phyloP scores from a whole-genome alignment of 2,113 vertebrate genomes.

The Myanophis thanlyinensis region DNA sequence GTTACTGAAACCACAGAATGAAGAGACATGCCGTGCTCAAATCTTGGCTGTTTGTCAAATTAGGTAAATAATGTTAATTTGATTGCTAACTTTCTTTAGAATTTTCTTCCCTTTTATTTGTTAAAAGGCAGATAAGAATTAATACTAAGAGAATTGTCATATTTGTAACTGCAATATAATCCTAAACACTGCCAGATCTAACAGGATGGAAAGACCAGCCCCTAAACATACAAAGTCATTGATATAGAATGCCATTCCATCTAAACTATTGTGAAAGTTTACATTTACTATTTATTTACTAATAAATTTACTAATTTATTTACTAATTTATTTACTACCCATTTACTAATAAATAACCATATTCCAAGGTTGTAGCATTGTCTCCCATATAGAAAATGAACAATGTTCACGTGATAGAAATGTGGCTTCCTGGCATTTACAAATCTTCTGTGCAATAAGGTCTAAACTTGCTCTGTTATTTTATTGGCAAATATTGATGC shows the following conservation, averaged over 20 bases:
- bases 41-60: constrained; percentile 51
- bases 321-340: too few relatives aligned
- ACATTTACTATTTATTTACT: too few relatives aligned
- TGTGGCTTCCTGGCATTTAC: not conserved
- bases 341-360: not conserved
- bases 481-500: too few relatives aligned
- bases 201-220: too few relatives aligned
- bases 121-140: not conserved
- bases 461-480: too few relatives aligned
- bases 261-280: not conserved
- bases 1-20: constrained; percentile 48
- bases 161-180: not conserved
- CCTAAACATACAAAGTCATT: too few relatives aligned
- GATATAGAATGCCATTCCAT: not conserved
- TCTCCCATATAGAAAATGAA: not conserved
- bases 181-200: too few relatives aligned
- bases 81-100: not conserved
- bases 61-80: constrained; percentile 53
- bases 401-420: not conserved
- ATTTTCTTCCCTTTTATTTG: not conserved
- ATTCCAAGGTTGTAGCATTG: not conserved
- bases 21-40: constrained; percentile 50
- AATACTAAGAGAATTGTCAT: not conserved
- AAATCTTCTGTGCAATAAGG: not conserved
- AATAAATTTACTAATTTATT: too few relatives aligned